phyloP scores from a whole-genome alignment of 2,888 invertebrate genomes.

The Microplitis manilae region DNA sequence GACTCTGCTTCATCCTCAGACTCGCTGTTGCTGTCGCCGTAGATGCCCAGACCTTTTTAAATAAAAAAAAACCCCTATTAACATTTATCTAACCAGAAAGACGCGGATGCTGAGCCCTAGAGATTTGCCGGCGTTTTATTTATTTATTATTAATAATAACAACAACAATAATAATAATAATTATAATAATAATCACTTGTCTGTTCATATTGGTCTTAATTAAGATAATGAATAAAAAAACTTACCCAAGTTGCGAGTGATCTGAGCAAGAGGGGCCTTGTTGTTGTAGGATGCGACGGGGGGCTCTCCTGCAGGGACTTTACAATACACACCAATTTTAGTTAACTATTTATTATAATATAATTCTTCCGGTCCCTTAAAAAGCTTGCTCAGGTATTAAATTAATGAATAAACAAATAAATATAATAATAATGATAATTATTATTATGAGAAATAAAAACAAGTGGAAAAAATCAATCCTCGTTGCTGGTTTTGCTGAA shows the following conservation, averaged over 20 bases:
- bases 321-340: constrained; percentile 70
- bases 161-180: neutral
- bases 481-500: neutral
- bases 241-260: constrained; percentile 94
- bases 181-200: neutral
- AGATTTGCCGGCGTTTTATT: too few relatives aligned
- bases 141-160: neutral
- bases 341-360: constrained; percentile 36
- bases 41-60: constrained; percentile 86
- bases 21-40: constrained; percentile 81
- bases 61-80: constrained; percentile 45
- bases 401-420: neutral
- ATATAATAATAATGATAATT: neutral
- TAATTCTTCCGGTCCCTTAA: constrained; percentile 24
- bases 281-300: constrained; percentile 84
- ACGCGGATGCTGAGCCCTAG: neutral
- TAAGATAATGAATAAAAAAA: constrained; percentile 64
- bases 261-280: constrained; percentile 91
- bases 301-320: constrained; percentile 72
- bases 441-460: neutral
- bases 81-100: constrained; percentile 30
- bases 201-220: constrained; percentile 29
- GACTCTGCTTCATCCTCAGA: constrained; percentile 73
- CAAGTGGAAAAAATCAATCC: neutral
- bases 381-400: neutral